Percentiles rank a stretch among this genome's conserved stretches.
phyloP scores from a whole-genome alignment of 2,888 invertebrate genomes.

The Drosophila buzzatii region DNA sequence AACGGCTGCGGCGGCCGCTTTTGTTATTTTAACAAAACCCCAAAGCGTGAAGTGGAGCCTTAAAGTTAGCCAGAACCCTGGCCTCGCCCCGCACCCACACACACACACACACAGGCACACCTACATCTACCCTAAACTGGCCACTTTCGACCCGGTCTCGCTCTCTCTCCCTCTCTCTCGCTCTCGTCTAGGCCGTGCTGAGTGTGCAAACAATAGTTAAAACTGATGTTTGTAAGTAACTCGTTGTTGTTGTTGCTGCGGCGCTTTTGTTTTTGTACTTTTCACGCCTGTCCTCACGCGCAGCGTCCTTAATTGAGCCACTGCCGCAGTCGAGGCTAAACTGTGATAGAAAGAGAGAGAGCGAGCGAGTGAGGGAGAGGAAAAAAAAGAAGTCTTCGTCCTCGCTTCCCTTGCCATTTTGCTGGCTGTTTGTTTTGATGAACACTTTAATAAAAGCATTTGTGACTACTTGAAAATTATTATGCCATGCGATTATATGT shows the following conservation, averaged over 20 bases:
- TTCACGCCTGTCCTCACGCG: slow-evolving; percentile 61
- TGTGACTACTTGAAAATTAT: slow-evolving; percentile 23
- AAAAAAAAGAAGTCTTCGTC: slow-evolving; percentile 1
- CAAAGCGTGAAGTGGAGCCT: slow-evolving; percentile 58
- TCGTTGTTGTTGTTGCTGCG: slow-evolving; percentile 32
- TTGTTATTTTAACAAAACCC: slow-evolving; percentile 72
- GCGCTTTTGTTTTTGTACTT: slow-evolving; percentile 54
- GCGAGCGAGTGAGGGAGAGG: neutral
- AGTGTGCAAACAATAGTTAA: slow-evolving; percentile 81
- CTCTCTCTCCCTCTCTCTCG: neutral
- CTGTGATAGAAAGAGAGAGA: neutral
- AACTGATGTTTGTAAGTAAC: slow-evolving; percentile 79
- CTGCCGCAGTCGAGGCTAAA: slow-evolving; percentile 54
- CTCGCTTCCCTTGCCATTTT: slow-evolving; percentile 13
- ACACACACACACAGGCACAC: neutral
- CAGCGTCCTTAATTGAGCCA: slow-evolving; percentile 73
- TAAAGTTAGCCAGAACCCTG: slow-evolving; percentile 53
- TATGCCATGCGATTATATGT: neutral
- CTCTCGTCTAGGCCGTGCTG: slow-evolving; percentile 30
- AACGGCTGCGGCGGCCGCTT: slow-evolving; percentile 61
- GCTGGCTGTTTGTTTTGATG: slow-evolving; percentile 26
- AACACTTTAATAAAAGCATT: slow-evolving; percentile 44
- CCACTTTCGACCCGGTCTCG: slow-evolving; percentile 9
- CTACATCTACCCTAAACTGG: neutral
- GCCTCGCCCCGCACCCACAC: neutral